These are phyloP conservation scores for Protaetia brevitarsis DNA, from an alignment of 1,140 invertebrate genomes.

Conservation along the genomic window DNA sequence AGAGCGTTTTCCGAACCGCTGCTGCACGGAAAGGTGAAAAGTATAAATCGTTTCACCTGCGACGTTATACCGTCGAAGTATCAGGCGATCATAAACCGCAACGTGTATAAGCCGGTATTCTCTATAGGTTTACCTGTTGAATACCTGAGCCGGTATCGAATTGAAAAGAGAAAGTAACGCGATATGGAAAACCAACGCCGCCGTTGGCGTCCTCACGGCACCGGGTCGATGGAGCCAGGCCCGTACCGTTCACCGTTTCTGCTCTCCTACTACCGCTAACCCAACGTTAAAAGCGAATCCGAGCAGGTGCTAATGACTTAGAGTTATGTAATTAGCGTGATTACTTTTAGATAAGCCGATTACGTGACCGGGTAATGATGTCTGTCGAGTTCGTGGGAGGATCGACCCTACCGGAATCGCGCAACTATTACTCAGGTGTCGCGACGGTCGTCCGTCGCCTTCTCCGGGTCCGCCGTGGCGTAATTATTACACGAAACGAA, in stretches of 20 bases:
- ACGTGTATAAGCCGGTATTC: slow-evolving; percentile 21
- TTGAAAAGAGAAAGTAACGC: slow-evolving; percentile 18
- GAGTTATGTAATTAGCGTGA: slow-evolving; percentile 34
- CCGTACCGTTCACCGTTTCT: slow-evolving; percentile 27
- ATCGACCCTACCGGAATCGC: not conserved
- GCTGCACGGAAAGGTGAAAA: slow-evolving; percentile 1
- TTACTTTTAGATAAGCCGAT: not conserved
- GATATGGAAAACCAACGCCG: not conserved
- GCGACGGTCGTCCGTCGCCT: not conserved
- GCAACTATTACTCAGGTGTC: not conserved
- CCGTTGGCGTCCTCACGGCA: not conserved
- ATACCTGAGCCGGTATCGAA: slow-evolving; percentile 23
- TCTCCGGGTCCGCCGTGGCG: not conserved
- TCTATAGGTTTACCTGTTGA: slow-evolving; percentile 24
- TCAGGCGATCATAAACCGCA: slow-evolving; percentile 29
- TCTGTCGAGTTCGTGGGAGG: not conserved
- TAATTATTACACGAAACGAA: slow-evolving; percentile 1
- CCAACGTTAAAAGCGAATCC: slow-evolving; percentile 44
- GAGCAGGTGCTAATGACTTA: slow-evolving; percentile 44
- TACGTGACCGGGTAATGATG: slow-evolving; percentile 8
- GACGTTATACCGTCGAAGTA: slow-evolving; percentile 31
- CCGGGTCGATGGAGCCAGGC: slow-evolving; percentile 23
- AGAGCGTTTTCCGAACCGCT: too few species aligned
- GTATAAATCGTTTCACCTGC: slow-evolving; percentile 33
- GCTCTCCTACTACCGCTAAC: slow-evolving; percentile 32